Percentiles rank a stretch among this genome's conserved stretches.
Evolutionary conservation across 1,140 invertebrate genomes (phyloP).

Genomic region (Caenorhabditis briggsae): DNA sequence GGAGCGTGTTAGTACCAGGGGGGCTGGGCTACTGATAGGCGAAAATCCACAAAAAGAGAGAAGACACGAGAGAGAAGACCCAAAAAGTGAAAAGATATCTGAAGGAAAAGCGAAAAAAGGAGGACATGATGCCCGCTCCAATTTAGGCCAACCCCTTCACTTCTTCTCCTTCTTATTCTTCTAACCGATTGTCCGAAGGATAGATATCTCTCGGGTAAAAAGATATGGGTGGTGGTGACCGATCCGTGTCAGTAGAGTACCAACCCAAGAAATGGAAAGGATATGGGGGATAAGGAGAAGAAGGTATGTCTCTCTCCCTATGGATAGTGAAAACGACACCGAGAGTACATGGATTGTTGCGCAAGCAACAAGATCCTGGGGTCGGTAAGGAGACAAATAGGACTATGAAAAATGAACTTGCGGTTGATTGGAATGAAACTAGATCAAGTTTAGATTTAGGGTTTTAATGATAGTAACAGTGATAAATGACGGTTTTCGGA

Average conservation of each 20-base stretch:
- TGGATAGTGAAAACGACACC: background rate
- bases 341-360: background rate
- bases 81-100: constrained; percentile 21
- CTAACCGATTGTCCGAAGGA: background rate
- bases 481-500: no score
- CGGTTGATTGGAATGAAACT: background rate
- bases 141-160: constrained; percentile 37
- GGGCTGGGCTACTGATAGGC: background rate
- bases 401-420: background rate
- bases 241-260: constrained; percentile 32
- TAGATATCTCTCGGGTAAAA: constrained; percentile 11
- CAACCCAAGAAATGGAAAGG: constrained; percentile 2
- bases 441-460: background rate
- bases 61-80: background rate
- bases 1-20: constrained; percentile 44
- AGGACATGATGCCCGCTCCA: constrained; percentile 1
- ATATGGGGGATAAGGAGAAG: no score
- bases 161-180: background rate
- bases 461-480: background rate
- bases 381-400: background rate
- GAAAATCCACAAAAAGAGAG: background rate
- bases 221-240: constrained; percentile 3
- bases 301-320: background rate
- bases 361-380: background rate
- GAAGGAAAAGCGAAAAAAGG: constrained; percentile 45